Evolutionary conservation across 2,113 vertebrate species (phyloP).

Genomic region (Malurus alboscapulatus): DNA sequence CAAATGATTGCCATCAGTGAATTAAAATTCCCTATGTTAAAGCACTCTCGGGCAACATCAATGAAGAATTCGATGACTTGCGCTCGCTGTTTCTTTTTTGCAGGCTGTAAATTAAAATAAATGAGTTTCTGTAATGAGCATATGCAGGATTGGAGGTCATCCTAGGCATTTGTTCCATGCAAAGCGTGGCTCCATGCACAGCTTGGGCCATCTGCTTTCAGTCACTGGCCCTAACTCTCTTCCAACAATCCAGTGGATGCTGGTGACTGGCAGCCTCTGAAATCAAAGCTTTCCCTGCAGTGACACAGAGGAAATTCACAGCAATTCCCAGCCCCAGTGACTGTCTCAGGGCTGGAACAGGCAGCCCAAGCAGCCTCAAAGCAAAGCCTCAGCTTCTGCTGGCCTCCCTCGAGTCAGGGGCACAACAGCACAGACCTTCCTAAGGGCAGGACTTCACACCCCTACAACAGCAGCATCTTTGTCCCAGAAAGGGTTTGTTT

Average conservation of each 20-base stretch:
- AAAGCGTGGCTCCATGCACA: neutral
- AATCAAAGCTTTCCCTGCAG: neutral
- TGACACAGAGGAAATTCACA: neutral
- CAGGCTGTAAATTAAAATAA: conserved; percentile 76
- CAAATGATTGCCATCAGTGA: conserved; percentile 96
- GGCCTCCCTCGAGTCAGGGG: neutral
- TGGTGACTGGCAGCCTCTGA: neutral
- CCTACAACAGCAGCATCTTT: neutral
- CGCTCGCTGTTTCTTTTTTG: conserved; percentile 92
- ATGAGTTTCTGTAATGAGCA: neutral
- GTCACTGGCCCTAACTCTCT: neutral
- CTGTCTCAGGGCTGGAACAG: neutral
- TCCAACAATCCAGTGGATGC: neutral
- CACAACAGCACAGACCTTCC: neutral
- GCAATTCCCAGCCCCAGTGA: neutral
- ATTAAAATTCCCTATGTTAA: conserved; percentile 97
- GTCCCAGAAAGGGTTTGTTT: neutral
- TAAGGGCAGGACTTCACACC: neutral
- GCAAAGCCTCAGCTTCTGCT: neutral
- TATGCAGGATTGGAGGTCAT: neutral
- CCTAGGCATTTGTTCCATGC: neutral
- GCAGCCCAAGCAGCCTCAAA: neutral
- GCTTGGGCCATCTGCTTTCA: neutral
- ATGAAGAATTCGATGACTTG: conserved; percentile 95
- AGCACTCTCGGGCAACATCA: conserved; percentile 91